These are phyloP conservation scores for Tyto alba DNA, from an alignment of 2,113 vertebrate genomes.

Conservation along the genomic window DNA sequence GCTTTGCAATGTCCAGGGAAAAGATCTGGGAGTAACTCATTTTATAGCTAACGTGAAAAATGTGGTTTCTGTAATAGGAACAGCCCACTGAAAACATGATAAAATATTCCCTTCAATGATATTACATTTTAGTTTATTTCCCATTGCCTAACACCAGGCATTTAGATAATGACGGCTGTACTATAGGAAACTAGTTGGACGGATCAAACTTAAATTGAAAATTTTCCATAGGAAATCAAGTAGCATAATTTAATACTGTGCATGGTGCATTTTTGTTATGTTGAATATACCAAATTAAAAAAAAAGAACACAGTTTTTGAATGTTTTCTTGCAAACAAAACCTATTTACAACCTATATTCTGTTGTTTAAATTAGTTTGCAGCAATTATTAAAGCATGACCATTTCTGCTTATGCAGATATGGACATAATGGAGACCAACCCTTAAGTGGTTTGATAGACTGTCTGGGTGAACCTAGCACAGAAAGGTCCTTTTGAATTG, in stretches of 20 bases:
- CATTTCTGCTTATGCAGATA: neutral
- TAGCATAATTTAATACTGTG: neutral
- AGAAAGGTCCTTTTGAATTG: neutral
- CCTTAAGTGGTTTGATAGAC: neutral
- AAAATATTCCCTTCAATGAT: neutral
- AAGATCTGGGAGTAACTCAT: neutral
- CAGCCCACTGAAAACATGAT: neutral
- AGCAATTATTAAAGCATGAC: neutral
- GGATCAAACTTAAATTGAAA: neutral
- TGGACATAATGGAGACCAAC: neutral
- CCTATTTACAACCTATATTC: neutral
- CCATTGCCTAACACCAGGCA: neutral
- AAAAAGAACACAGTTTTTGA: fast-evolving
- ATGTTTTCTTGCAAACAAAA: neutral
- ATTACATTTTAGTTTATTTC: neutral
- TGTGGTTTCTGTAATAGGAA: neutral
- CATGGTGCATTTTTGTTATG: neutral
- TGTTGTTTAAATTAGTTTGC: neutral
- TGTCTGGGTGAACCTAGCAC: neutral
- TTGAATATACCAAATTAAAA: neutral
- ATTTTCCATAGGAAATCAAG: neutral
- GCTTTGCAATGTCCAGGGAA: neutral
- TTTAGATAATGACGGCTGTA: neutral
- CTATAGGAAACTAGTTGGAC: neutral
- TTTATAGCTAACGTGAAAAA: slow-evolving; percentile 30